These are phyloP conservation scores for Atta cephalotes DNA, from an alignment of 1,140 invertebrate genomes.

Conservation along the genomic window DNA sequence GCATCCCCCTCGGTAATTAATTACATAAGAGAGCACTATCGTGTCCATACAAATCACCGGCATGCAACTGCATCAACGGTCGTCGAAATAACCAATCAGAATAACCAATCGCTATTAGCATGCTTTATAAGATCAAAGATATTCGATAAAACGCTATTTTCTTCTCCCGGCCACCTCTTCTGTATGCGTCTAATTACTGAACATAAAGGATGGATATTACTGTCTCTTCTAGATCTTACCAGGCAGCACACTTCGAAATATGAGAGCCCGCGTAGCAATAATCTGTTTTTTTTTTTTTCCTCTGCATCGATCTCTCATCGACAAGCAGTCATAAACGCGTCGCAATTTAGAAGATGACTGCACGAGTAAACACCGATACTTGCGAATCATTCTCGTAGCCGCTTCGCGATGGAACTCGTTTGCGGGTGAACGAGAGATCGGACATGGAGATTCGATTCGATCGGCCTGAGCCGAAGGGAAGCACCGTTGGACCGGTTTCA, in stretches of 20 bases:
- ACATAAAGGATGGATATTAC: constrained; percentile 24
- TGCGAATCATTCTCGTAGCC: constrained; percentile 74
- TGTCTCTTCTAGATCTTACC: constrained; percentile 13
- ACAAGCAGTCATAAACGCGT: constrained; percentile 72
- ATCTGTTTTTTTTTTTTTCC: constrained; percentile 63
- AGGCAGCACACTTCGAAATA: constrained; percentile 18
- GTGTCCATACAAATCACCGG: neutral
- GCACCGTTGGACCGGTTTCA: constrained; percentile 72
- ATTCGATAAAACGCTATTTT: neutral
- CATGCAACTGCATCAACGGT: neutral
- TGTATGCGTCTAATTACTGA: constrained; percentile 39
- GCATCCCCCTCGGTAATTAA: constrained; percentile 16
- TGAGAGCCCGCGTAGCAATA: constrained; percentile 56
- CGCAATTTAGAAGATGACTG: constrained; percentile 76
- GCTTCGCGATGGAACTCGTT: constrained; percentile 71
- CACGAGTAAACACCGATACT: constrained; percentile 73
- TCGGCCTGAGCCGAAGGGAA: constrained; percentile 58
- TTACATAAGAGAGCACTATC: constrained; percentile 13
- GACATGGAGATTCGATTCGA: constrained; percentile 75
- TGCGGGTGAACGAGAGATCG: constrained; percentile 73
- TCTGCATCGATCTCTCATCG: constrained; percentile 68
- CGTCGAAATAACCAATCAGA: constrained; percentile 2
- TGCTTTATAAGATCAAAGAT: neutral
- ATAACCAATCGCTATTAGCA: constrained; percentile 11
- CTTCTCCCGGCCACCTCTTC: neutral